Evolutionary conservation across 1,140 invertebrate genomes (phyloP).

Genomic region (Drosophila trapezifrons): DNA sequence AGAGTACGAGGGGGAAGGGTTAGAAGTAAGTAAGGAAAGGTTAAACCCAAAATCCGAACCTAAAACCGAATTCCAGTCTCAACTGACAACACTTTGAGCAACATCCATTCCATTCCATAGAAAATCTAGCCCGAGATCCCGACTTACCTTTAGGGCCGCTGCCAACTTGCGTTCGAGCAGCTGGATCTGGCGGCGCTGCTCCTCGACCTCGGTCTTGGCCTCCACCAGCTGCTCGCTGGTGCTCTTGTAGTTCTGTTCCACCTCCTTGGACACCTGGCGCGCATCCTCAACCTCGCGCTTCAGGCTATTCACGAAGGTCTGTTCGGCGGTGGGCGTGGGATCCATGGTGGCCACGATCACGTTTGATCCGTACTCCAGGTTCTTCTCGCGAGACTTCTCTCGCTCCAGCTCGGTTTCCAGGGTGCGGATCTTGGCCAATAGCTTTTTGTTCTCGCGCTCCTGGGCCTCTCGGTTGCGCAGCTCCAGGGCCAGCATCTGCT

Average conservation of each 20-base stretch:
- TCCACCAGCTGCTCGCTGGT: slow-evolving; percentile 91
- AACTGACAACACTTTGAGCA: slow-evolving; percentile 66
- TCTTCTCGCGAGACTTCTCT: slow-evolving; percentile 87
- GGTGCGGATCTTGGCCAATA: slow-evolving; percentile 90
- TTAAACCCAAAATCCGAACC: slow-evolving; percentile 7
- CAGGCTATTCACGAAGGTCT: slow-evolving; percentile 87
- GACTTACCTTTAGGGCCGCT: slow-evolving; percentile 86
- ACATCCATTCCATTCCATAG: neutral
- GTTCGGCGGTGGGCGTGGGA: slow-evolving; percentile 83
- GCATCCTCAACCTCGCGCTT: slow-evolving; percentile 91
- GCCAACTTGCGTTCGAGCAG: slow-evolving; percentile 89
- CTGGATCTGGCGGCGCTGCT: slow-evolving; percentile 90
- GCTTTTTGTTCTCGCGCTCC: slow-evolving; percentile 93
- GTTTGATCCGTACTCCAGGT: slow-evolving; percentile 86
- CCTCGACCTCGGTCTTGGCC: slow-evolving; percentile 90
- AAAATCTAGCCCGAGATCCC: neutral
- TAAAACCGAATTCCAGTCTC: slow-evolving; percentile 21
- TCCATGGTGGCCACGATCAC: slow-evolving; percentile 82
- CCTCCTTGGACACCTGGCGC: slow-evolving; percentile 90
- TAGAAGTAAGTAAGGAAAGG: slow-evolving; percentile 19
- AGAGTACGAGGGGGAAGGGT: slow-evolving; percentile 28
- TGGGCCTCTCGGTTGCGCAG: slow-evolving; percentile 93
- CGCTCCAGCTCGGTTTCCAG: slow-evolving; percentile 91
- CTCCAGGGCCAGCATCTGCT: slow-evolving; percentile 94
- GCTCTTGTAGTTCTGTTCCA: slow-evolving; percentile 91